phyloP scores from a whole-genome alignment of 2,113 vertebrate species.

The Calonectris borealis region DNA sequence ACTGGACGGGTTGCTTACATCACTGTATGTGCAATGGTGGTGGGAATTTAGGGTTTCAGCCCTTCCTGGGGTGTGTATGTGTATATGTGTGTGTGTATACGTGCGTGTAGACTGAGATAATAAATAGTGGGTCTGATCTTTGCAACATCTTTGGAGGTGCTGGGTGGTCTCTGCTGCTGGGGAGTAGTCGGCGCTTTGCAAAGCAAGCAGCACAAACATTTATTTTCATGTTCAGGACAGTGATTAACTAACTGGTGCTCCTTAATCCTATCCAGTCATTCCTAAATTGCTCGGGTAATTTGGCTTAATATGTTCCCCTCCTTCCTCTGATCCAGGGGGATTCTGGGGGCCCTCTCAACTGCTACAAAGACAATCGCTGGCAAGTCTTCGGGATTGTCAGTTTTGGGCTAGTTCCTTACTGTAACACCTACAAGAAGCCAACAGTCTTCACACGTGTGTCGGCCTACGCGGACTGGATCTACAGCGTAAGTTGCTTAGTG shows the following conservation, averaged over 20 bases:
- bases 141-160: neutral
- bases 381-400: neutral
- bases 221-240: neutral
- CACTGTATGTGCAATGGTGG: neutral
- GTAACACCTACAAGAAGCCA: neutral
- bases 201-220: neutral
- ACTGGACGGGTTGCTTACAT: neutral
- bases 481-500: constrained; percentile 21
- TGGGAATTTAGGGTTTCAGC: neutral
- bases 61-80: neutral
- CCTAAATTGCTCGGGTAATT: neutral
- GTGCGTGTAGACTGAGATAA: neutral
- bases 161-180: neutral
- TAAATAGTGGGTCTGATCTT: neutral
- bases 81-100: too few species aligned
- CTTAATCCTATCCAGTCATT: neutral
- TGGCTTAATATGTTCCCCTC: neutral
- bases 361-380: neutral
- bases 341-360: neutral
- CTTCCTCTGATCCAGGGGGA: neutral
- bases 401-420: neutral
- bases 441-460: constrained; percentile 39
- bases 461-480: constrained; percentile 68
- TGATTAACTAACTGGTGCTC: neutral
- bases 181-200: neutral